Evolutionary conservation across 35 echinoderm and acorn worm species (phyloP).

Genomic region (Apostichopus parvimensis): DNA sequence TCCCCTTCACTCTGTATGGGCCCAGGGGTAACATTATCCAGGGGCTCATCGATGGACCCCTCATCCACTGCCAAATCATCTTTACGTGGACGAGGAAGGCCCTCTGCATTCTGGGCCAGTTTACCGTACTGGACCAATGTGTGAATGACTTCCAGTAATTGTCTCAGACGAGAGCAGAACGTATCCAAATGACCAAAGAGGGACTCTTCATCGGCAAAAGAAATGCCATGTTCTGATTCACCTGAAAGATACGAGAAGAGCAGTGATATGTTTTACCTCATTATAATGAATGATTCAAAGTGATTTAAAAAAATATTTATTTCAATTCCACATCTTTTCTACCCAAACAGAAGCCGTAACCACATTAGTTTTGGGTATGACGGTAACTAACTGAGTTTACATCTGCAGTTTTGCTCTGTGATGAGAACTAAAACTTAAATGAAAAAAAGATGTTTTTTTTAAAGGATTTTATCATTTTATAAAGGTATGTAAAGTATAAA

Average conservation of each 20-base stretch:
- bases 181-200: conserved; percentile 97
- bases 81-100: conserved; percentile 77
- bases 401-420: too few relatives aligned
- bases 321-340: too few relatives aligned
- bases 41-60: conserved; percentile 50
- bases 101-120: conserved; percentile 74
- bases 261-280: too few relatives aligned
- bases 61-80: conserved; percentile 87
- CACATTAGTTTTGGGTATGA: too few relatives aligned
- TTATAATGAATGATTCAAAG: too few relatives aligned
- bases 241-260: conserved; percentile 12
- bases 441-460: too few relatives aligned
- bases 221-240: conserved; percentile 82
- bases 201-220: conserved; percentile 95
- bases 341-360: too few relatives aligned
- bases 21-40: conserved; percentile 44
- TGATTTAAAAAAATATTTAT: too few relatives aligned
- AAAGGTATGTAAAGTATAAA: too few relatives aligned
- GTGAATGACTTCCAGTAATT: conserved; percentile 82
- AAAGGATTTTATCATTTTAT: too few relatives aligned
- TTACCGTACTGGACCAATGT: conserved; percentile 94
- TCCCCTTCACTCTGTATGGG: conserved; percentile 12
- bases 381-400: too few relatives aligned
- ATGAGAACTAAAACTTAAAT: too few relatives aligned
- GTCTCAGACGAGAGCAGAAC: conserved; percentile 84